phyloP scores from a whole-genome alignment of 2,888 invertebrate species.

The Uropetala carovei region DNA sequence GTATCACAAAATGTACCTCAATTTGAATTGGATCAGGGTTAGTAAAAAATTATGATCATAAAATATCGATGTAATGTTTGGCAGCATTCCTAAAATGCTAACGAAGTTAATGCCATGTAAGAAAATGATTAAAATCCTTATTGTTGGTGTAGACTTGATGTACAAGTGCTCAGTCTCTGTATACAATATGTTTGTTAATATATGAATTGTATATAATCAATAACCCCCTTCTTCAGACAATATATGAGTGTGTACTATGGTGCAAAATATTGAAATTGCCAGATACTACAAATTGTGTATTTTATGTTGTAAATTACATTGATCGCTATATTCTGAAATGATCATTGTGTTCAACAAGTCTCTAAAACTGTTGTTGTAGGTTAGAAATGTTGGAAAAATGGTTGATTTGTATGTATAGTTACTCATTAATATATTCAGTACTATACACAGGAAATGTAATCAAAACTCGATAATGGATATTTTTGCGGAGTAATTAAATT shows the following conservation, averaged over 20 bases:
- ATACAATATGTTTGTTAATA: conserved; percentile 58
- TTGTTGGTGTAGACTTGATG: conserved; percentile 62
- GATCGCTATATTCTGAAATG: conserved; percentile 57
- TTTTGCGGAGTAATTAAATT: conserved; percentile 56
- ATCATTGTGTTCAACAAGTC: conserved; percentile 57
- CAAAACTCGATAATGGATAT: conserved; percentile 62
- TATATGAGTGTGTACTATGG: conserved; percentile 62
- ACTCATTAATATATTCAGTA: conserved; percentile 36
- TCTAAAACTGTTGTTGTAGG: conserved; percentile 59
- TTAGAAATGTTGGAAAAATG: conserved; percentile 55
- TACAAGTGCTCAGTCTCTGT: conserved; percentile 57
- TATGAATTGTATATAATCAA: conserved; percentile 56
- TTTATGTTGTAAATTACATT: conserved; percentile 62
- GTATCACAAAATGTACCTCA: conserved; percentile 57
- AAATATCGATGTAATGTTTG: conserved; percentile 49
- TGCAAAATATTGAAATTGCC: conserved; percentile 40
- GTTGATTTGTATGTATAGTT: conserved; percentile 60
- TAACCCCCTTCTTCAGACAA: conserved; percentile 60
- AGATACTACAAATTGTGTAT: conserved; percentile 45
- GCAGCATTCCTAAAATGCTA: conserved; percentile 42
- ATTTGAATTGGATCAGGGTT: conserved; percentile 58
- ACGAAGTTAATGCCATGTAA: conserved; percentile 27
- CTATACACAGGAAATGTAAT: conserved; percentile 56
- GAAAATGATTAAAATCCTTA: conserved; percentile 34
- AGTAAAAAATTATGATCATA: conserved; percentile 27